Evolutionary conservation across 2,113 vertebrate species (phyloP).

Genomic region (Furnarius figulus): DNA sequence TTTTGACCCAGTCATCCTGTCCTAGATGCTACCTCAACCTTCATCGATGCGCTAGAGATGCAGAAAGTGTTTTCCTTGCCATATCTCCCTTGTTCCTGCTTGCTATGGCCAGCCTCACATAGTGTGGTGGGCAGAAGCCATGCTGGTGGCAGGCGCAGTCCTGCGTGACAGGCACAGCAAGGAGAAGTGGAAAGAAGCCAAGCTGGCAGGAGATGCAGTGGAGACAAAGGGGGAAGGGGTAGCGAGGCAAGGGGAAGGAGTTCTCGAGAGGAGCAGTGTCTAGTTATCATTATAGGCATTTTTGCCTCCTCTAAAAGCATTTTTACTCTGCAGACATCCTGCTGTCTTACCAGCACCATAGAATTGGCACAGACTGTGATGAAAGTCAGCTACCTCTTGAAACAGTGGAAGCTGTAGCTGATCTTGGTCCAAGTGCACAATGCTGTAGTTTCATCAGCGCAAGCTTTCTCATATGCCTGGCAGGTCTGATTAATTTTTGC

Average conservation of each 20-base stretch:
- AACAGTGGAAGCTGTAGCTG: background rate
- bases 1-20: background rate
- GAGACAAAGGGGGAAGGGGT: background rate
- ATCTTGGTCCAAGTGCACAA: background rate
- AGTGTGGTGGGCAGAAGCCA: background rate
- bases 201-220: background rate
- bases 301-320: background rate
- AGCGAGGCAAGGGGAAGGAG: background rate
- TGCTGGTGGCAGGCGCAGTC: fast-evolving
- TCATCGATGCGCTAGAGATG: background rate
- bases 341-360: background rate
- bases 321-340: background rate
- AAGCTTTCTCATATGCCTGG: background rate
- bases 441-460: background rate
- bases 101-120: background rate
- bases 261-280: background rate
- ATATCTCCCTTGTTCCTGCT: background rate
- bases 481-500: conserved; percentile 29
- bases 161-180: background rate
- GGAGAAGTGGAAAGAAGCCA: background rate
- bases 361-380: background rate
- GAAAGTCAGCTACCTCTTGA: background rate
- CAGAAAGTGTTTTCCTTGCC: background rate
- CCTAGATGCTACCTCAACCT: fast-evolving
- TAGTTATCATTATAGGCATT: background rate